These are phyloP conservation scores for Microplitis demolitor DNA, from an alignment of 1,140 invertebrate genomes.

Conservation along the genomic window DNA sequence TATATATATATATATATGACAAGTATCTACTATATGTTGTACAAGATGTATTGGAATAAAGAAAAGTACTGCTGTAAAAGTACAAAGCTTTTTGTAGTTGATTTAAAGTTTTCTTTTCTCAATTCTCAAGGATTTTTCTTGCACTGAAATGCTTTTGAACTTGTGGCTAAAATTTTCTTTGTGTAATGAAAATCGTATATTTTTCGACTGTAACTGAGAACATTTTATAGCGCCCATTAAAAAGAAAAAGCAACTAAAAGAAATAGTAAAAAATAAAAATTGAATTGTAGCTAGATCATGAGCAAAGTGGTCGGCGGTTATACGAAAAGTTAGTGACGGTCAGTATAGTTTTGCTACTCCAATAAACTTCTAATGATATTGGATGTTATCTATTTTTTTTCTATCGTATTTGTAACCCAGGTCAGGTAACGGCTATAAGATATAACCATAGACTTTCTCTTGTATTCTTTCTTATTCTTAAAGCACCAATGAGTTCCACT, in stretches of 20 bases:
- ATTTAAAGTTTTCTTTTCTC: background rate
- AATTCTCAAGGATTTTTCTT: background rate
- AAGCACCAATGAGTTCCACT: constrained; percentile 5
- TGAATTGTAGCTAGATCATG: background rate
- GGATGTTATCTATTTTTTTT: background rate
- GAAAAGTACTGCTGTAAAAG: background rate
- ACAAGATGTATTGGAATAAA: background rate
- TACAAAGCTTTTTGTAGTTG: background rate
- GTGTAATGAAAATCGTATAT: background rate
- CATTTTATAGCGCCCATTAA: no score
- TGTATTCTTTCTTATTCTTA: background rate
- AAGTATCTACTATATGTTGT: no score
- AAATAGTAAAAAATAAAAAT: background rate
- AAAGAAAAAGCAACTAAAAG: background rate
- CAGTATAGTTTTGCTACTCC: background rate
- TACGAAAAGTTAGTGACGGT: constrained; percentile 1
- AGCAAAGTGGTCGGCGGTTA: constrained; percentile 6
- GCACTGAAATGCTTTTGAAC: background rate
- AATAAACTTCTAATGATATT: background rate
- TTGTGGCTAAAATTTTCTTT: background rate
- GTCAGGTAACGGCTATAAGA: constrained; percentile 18
- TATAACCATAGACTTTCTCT: background rate
- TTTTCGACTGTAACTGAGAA: background rate
- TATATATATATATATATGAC: background rate
- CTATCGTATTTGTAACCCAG: background rate